These are phyloP conservation scores for Atta cephalotes DNA, from an alignment of 1,140 invertebrate species.

Conservation along the genomic window DNA sequence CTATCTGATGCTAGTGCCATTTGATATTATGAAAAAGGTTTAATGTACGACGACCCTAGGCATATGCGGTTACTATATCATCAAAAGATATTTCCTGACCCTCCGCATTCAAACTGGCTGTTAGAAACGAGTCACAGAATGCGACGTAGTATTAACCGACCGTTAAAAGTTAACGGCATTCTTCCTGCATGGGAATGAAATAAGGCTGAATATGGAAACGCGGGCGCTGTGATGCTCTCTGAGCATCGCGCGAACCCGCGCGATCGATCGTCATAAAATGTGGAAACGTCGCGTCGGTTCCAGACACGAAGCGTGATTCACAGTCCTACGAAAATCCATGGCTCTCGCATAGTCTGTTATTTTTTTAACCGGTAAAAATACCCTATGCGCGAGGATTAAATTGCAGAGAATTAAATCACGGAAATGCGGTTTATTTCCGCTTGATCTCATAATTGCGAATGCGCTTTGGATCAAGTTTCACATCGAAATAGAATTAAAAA, in stretches of 20 bases:
- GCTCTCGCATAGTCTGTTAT: constrained; percentile 57
- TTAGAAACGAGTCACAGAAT: constrained; percentile 53
- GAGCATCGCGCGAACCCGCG: constrained; percentile 11
- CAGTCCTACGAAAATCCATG: constrained; percentile 57
- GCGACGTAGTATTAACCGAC: constrained; percentile 66
- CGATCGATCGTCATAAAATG: constrained; percentile 74
- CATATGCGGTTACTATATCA: constrained; percentile 6
- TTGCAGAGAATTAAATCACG: background rate
- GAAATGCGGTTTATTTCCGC: constrained; percentile 48
- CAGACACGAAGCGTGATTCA: constrained; percentile 71
- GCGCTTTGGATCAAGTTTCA: background rate
- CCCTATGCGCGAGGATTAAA: constrained; percentile 1
- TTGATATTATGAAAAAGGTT: constrained; percentile 27
- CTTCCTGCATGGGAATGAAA: constrained; percentile 64
- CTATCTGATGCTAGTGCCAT: background rate
- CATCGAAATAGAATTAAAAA: constrained; percentile 3
- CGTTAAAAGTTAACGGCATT: constrained; percentile 70
- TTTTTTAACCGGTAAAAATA: constrained; percentile 41
- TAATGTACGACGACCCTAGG: background rate
- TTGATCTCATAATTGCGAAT: constrained; percentile 48
- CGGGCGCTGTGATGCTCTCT: constrained; percentile 43
- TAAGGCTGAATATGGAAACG: constrained; percentile 57
- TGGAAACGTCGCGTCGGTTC: constrained; percentile 70
- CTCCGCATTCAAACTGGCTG: constrained; percentile 26
- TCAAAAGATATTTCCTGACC: constrained; percentile 49